These are phyloP conservation scores for Rotaria macrura DNA, from an alignment of 2,888 invertebrate genomes.

Conservation along the genomic window DNA sequence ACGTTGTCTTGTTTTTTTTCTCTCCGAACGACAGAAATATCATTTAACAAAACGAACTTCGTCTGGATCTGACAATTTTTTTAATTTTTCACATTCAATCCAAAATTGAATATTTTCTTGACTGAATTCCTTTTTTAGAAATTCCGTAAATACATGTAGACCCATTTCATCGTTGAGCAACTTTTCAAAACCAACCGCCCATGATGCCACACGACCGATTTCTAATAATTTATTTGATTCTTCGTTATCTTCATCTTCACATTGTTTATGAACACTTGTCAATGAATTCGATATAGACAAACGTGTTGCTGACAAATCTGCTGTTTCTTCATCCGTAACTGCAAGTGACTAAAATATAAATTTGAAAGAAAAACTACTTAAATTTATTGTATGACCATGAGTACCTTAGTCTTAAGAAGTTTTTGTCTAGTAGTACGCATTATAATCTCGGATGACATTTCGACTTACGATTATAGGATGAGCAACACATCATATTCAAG, in stretches of 20 bases:
- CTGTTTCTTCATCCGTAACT: constrained; percentile 39
- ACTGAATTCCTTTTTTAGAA: constrained; percentile 89
- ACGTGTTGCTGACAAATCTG: constrained; percentile 22
- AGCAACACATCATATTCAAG: neutral
- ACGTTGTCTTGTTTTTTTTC: too few species aligned
- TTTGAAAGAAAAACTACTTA: neutral
- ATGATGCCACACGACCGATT: constrained; percentile 58
- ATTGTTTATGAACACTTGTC: constrained; percentile 36
- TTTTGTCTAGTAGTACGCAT: neutral
- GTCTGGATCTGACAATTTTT: constrained; percentile 55
- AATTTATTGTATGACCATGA: too few species aligned
- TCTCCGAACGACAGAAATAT: too few species aligned
- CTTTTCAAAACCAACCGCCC: constrained; percentile 81
- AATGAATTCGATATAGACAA: constrained; percentile 37
- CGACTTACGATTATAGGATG: neutral
- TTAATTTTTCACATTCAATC: constrained; percentile 82
- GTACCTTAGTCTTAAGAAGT: neutral
- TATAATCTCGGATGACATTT: neutral
- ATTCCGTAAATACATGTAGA: constrained; percentile 78
- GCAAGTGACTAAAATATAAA: constrained; percentile 39
- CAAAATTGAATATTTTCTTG: constrained; percentile 95
- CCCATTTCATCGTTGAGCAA: constrained; percentile 76
- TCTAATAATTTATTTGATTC: constrained; percentile 35
- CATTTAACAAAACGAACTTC: constrained; percentile 32
- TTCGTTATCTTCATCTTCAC: constrained; percentile 34